Evolutionary conservation across 2,888 invertebrate genomes (phyloP).

Genomic region (Dicyrtomina minuta): DNA sequence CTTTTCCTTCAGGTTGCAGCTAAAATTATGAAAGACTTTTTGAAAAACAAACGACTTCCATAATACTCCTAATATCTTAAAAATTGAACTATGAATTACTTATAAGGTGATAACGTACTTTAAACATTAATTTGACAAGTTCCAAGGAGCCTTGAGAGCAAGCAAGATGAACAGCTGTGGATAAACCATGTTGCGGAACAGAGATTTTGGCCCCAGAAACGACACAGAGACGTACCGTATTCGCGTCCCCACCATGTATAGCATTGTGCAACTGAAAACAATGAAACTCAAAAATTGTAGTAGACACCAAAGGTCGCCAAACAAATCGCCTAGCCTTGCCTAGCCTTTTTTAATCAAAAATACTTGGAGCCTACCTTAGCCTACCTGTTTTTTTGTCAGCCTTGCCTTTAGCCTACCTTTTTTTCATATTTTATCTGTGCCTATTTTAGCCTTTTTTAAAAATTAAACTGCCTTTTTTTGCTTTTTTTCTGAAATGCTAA

Average conservation of each 20-base stretch:
- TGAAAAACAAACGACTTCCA: neutral
- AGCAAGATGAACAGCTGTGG: constrained; percentile 84
- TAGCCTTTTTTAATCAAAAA: too few relatives aligned
- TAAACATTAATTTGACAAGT: constrained; percentile 75
- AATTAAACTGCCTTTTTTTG: too few relatives aligned
- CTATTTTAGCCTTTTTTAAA: too few relatives aligned
- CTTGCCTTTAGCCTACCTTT: too few relatives aligned
- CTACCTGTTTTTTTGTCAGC: too few relatives aligned
- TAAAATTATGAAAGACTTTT: constrained; percentile 45
- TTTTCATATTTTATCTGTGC: too few relatives aligned
- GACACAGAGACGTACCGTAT: constrained; percentile 80
- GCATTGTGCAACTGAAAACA: constrained; percentile 70
- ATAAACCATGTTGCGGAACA: constrained; percentile 80
- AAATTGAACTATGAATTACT: constrained; percentile 57
- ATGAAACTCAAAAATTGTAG: too few relatives aligned
- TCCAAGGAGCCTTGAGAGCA: constrained; percentile 81
- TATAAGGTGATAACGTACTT: too few relatives aligned
- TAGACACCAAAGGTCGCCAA: too few relatives aligned
- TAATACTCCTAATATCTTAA: neutral
- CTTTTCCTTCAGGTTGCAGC: constrained; percentile 74
- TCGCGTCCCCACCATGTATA: constrained; percentile 59
- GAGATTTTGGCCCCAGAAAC: constrained; percentile 82
- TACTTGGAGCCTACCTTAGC: too few relatives aligned
- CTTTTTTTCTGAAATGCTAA: too few relatives aligned
- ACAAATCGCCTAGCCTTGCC: too few relatives aligned